Evolutionary conservation across 1,140 invertebrate species (phyloP).

Genomic region (Formica exsecta): DNA sequence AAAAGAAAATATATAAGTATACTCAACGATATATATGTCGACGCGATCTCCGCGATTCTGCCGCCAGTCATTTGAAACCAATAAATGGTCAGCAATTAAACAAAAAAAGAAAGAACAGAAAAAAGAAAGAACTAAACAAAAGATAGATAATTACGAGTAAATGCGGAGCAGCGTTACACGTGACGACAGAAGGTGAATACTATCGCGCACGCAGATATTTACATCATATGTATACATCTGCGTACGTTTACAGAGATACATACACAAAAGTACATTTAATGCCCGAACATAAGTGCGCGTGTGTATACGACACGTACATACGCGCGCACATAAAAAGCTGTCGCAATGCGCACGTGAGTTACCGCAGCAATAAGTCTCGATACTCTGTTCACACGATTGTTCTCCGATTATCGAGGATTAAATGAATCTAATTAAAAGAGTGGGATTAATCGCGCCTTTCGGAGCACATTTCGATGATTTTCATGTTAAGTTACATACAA

Average conservation of each 20-base stretch:
- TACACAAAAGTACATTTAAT: constrained; percentile 68
- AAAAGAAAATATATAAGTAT: constrained; percentile 60
- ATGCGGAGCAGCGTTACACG: constrained; percentile 49
- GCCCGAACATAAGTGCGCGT: constrained; percentile 64
- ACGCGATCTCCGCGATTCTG: constrained; percentile 14
- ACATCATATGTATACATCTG: constrained; percentile 60
- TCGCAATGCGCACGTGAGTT: constrained; percentile 47
- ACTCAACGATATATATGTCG: constrained; percentile 33
- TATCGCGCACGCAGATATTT: constrained; percentile 69
- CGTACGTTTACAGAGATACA: constrained; percentile 62
- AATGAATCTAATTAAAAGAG: constrained; percentile 29
- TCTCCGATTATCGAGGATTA: constrained; percentile 6
- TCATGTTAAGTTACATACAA: constrained; percentile 16
- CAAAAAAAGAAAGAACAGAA: constrained; percentile 43
- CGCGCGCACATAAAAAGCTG: constrained; percentile 40
- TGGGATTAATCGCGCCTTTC: constrained; percentile 22
- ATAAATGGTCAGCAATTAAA: background rate
- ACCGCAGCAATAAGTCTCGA: constrained; percentile 26
- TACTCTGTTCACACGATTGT: constrained; percentile 26
- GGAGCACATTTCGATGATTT: constrained; percentile 4
- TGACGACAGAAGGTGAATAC: constrained; percentile 51
- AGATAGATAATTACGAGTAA: constrained; percentile 27
- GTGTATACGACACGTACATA: constrained; percentile 29
- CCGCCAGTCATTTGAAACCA: background rate
- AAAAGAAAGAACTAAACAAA: constrained; percentile 34